Evolutionary conservation across 2,113 vertebrate genomes (phyloP).

Genomic region (Microcebus griseorufus): DNA sequence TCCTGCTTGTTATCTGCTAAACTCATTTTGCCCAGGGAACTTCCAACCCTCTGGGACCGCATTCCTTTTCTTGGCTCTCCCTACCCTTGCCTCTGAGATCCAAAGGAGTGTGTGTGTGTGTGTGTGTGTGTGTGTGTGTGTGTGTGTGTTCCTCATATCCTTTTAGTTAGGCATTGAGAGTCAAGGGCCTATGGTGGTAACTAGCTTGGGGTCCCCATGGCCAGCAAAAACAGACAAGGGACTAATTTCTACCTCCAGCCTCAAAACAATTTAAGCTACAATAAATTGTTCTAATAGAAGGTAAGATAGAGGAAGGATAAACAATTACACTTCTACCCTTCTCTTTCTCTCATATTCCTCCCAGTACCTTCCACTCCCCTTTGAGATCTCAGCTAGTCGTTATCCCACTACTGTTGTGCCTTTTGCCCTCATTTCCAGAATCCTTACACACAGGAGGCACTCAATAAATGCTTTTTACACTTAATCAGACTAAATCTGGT

Average conservation of each 20-base stretch:
- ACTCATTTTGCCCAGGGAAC: slow-evolving; percentile 62
- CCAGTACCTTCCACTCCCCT: not conserved
- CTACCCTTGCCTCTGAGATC: not conserved
- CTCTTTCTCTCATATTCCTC: not conserved
- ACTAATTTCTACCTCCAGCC: slow-evolving; percentile 19
- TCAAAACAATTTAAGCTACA: slow-evolving; percentile 30
- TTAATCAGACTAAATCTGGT: slow-evolving; percentile 25
- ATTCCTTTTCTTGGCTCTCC: slow-evolving; percentile 27
- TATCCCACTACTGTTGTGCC: not conserved
- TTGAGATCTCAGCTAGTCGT: not conserved
- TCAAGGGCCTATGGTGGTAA: not conserved
- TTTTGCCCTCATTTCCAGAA: slow-evolving; percentile 10
- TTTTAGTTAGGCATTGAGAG: not conserved
- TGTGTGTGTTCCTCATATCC: not conserved
- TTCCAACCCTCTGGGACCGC: slow-evolving; percentile 44
- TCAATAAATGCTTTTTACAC: not conserved
- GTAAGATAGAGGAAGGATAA: not conserved
- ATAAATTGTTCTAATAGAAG: not conserved
- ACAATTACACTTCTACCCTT: not conserved
- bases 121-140: not conserved
- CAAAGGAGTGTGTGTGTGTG: not conserved
- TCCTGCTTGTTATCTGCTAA: slow-evolving; percentile 74
- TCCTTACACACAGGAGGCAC: not conserved
- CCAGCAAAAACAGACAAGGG: slow-evolving; percentile 21
- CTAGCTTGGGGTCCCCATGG: not conserved